Base-by-base conservation (phyloP, 2,797 vertebrate species). In the Chelon labrosus region DNA sequence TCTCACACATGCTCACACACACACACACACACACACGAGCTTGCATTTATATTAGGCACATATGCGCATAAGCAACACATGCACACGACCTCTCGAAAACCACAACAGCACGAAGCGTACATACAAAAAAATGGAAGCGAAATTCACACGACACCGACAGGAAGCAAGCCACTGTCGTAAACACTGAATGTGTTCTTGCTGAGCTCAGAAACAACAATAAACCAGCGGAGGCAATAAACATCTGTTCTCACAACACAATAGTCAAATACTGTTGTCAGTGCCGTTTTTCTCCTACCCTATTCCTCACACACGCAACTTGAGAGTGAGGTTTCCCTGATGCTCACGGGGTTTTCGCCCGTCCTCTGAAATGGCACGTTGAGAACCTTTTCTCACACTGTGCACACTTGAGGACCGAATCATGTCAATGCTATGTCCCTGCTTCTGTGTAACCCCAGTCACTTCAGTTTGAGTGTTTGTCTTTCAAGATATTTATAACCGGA, bases 81-180 rank as follows among this genome's bases (percentile, higher is more conserved):
- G 46, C 39, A 64, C 31, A 27, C 38, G n/a, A 22, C 20, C 39
- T n/a, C 6, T n/a, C 44, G 49, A 25, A 31, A 35, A 62, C 20
- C 25, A 59, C 61, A 12, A 44, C 14, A 22, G 19, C 17, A 3
- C 57, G 27, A 59, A 19, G 14, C 25, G 54, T n/a, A 25, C 7
- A 13, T 3, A 39, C 37, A n/a, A n/a, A 39, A 49, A 65, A 22
- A 70, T 14, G 50, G 7, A 73, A 17, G 46, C 20, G 31, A 27
- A 64, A 74, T 2, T 19, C 65, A 63, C 65, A 66, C 53, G 27
- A 37, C 47, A 20, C 46, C 39, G 57, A 70, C 82, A 83, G 77
- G 82, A 85, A 72, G 82, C 63, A 54, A 70, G 62, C 35, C 55
- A 41, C 38, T 27, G 63, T 65, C 10, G 37, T 67, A 80, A 87